Base-by-base conservation (phyloP, 1,140 invertebrate species). In the Eurosta solidaginis region DNA sequence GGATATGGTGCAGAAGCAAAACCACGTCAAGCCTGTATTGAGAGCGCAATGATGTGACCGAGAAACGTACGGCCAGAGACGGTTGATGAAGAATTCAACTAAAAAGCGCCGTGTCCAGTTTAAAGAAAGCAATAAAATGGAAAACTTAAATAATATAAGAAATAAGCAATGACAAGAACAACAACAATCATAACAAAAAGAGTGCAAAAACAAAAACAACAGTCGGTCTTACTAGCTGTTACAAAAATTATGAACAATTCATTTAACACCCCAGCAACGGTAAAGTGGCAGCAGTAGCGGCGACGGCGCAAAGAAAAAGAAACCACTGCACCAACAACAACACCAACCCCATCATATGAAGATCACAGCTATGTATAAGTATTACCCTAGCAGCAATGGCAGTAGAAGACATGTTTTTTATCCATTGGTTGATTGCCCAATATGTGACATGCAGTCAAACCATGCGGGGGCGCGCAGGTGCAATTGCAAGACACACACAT, bases 231-330 rank as follows among this genome's bases (percentile, higher is more conserved):
- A 40, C 36, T 68, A 68, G 59, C 59, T 68, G 59, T 68, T 68
- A 68, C 59, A 68, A 68, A 68, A 68, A 68, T 68, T 68, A 68
- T 68, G 59, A 68, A 68, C 59, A 68, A 68, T 68, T 68, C 59
- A 68, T 68, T 68, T 68, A 68, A 68, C 59, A 68, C 59, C 36
- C n/a, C 59, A 68, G 36, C 59, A 68, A 17, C 12, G 17, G n/a
- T n/a, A n/a, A n/a, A n/a, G 33, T 27, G 33, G 59, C 59, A 1
- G 7, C 9, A 33, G 59, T n/a, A 20, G 59, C n/a, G 17, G 22
- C 59, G 29, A 12, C 9, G 17, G 5, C 7, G 12, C 29, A 52
- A 47, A n/a, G n/a, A n/a, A n/a, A n/a, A n/a, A n/a, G n/a, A 12
- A 47, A n/a, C 45, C 45, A 4, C 49, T n/a, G 59, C 2, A 29